Evolutionary conservation across 2,797 vertebrate species (phyloP), one percentile per base, ranked within the genome.

Genomic region (Danio jaintianensis): DNA sequence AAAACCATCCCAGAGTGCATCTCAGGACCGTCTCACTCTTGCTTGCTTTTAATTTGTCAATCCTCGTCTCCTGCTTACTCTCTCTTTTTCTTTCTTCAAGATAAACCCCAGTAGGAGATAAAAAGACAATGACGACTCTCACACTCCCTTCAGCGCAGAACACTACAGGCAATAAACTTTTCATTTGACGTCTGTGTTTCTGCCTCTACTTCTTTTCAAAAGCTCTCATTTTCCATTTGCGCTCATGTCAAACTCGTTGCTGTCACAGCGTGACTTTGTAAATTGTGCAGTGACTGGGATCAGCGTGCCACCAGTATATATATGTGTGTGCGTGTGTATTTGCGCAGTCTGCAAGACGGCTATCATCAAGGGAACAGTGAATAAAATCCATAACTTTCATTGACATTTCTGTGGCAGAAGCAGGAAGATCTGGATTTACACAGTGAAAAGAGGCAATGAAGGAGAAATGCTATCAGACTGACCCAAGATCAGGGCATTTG

Each of bases 371-470:
- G 64, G 42, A 85, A 73, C 64, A 56, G 73, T 55, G 22, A 79
- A 78, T 80, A 69, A 82, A 79, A 83, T 82, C 78, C 63, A 83
- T 86, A 79, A 66, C 22, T 38, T 48, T 52, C 76, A 78, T 80
- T 61, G 82, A 83, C 69, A 16, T 86, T 81, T 68, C 75, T 43
- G 15, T 63, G 4, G 12, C 10, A 22, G 47, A 58, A 76, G 62
- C 71, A 73, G 42, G 15, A 55, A 52, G 80, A 64, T 76, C 77
- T 72, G 77, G 68, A 74, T 78, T 90, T 90, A 85, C 84, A 91
- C 89, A 88, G 84, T 86, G 83, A 85, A 87, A 91, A 91, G 89
- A 87, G 80, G 89, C 89, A 92, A 1, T 88, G 87, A 87, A 92
- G 90, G 89, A 90, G 88, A 92, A 91, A 86, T 78, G 83, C 85